Base-by-base conservation (phyloP, 2,888 invertebrate genomes). In the Protodeltote pygarga region DNA sequence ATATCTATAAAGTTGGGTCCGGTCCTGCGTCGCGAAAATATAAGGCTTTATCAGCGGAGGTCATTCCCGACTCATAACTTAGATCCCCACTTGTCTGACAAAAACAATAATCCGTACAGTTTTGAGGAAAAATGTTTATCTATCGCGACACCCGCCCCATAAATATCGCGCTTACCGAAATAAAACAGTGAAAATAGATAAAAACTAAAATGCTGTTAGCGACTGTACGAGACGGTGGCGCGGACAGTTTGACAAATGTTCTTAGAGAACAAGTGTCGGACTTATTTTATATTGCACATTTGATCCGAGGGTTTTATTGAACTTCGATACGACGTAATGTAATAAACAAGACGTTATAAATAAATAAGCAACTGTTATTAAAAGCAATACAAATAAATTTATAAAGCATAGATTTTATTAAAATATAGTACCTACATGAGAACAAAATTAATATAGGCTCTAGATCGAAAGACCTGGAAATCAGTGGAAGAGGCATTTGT, bases 71-170 rank as follows among this genome's bases (percentile, higher is more conserved):
- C 77, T 79, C 86, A 83, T 89, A 88, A 87, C 81, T 89, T 79
- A 83, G 71, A 66, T 73, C 77, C 82, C 83, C 78, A 75, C 77
- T 79, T 78, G 75, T 76, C 82, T 79, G 85, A 83, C 83, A 85
- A 81, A 84, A 89, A 88, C 91, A 90, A 89, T 89, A 89, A 91
- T 89, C 87, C 83, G 65, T 73, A 79, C 83, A 83, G 75, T 87
- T 88, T 85, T 81, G 81, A 85, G 85, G 84, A 83, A 83, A 53
- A 87, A 82, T 80, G 81, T 88, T 92, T 92, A 92, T 92, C 92
- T 81, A 81, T 58, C 65, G 68, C 73, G 79, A 81, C 92, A 92
- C 88, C 85, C 90, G 79, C 77, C 77, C 79, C 87, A 88, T 91
- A 91, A 92, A 92, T 90, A 89, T 77, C 70, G 74, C 58, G 76